Evolutionary conservation across 2,888 invertebrate species (phyloP).

Genomic region (Hydroisotoma schaefferi): DNA sequence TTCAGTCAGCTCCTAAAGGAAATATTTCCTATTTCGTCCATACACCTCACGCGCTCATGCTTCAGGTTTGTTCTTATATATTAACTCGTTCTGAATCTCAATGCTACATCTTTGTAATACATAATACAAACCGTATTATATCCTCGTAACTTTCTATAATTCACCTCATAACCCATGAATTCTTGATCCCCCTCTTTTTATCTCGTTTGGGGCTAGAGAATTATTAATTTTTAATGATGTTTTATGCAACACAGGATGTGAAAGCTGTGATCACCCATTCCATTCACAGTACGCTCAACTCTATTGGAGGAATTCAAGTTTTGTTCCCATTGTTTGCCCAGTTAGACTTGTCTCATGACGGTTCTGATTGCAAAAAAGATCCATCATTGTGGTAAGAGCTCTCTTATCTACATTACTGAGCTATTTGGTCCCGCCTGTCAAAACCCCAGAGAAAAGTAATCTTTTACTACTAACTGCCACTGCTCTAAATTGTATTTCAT

Average conservation of each 20-base stretch:
- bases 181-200: no score
- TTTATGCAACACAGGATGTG: constrained; percentile 89
- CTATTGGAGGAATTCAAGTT: constrained; percentile 97
- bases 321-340: constrained; percentile 97
- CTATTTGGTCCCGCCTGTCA: background rate
- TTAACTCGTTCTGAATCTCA: background rate
- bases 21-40: constrained; percentile 98
- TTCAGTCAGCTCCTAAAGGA: constrained; percentile 97
- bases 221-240: no score
- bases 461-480: constrained; percentile 12
- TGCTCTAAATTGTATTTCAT: no score
- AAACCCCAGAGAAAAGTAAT: background rate
- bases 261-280: constrained; percentile 99
- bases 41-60: constrained; percentile 98
- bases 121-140: background rate
- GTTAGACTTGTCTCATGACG: constrained; percentile 88
- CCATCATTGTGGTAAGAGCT: constrained; percentile 76
- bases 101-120: background rate
- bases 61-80: constrained; percentile 67
- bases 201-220: no score
- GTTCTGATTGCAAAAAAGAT: constrained; percentile 78
- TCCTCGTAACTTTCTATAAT: background rate
- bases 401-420: background rate
- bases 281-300: constrained; percentile 97
- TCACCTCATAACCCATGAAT: no score